Evolutionary conservation across 1,140 invertebrate species (phyloP).

Genomic region (Drosophila ohnishii): DNA sequence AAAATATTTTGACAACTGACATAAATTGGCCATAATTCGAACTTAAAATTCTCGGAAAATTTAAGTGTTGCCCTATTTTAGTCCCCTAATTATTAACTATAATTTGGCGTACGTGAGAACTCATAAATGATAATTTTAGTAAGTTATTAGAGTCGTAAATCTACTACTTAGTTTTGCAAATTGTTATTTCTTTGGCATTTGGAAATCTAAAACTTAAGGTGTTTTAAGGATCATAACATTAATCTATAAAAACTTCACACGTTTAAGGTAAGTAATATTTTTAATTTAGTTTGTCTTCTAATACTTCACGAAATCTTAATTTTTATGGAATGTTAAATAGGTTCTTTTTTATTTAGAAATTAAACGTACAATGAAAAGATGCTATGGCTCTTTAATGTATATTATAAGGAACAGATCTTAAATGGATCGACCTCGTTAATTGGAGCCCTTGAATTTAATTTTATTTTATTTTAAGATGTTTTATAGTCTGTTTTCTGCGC

Average conservation of each 20-base stretch:
- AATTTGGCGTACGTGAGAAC: not conserved
- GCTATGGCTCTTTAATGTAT: too few relatives aligned
- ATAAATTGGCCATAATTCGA: constrained; percentile 12
- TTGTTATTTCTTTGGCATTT: not conserved
- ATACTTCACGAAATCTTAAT: not conserved
- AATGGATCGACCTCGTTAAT: too few relatives aligned
- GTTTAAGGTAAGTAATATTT: not conserved
- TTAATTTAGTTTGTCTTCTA: not conserved
- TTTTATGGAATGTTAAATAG: not conserved
- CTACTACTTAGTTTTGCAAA: not conserved
- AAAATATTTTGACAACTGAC: constrained; percentile 7
- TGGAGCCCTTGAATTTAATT: not conserved
- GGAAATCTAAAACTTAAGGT: not conserved
- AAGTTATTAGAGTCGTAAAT: not conserved
- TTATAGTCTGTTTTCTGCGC: not conserved
- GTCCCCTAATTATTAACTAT: not conserved
- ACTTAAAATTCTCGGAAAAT: not conserved
- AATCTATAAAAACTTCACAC: not conserved
- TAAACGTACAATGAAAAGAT: too few relatives aligned
- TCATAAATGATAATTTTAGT: not conserved
- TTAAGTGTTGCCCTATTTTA: not conserved
- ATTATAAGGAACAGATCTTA: too few relatives aligned
- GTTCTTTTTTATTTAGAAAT: not conserved
- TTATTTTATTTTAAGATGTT: too few relatives aligned
- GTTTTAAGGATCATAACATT: not conserved